A percentile compares a stretch with the other conserved stretches of the same genome.
Conservation (phyloP, 2,113 vertebrate genomes). For the cattle (Bos taurus) region DNA sequence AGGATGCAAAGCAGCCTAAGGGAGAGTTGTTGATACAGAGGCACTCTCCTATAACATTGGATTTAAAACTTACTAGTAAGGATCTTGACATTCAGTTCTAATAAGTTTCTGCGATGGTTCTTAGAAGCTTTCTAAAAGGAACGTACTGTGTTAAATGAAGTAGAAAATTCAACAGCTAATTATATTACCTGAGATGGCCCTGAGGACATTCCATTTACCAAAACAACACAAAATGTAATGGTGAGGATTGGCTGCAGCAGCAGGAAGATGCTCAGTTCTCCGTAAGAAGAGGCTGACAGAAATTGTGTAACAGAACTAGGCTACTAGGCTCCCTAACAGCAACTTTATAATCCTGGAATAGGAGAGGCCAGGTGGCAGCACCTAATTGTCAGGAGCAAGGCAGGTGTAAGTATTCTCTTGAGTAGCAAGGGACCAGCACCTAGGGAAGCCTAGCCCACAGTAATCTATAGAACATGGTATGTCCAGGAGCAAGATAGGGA, state of each 20-base stretch:
- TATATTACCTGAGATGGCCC: neutral
- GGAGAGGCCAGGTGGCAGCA: neutral
- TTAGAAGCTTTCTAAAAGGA: neutral
- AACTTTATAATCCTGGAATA: neutral
- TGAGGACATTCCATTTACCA: neutral
- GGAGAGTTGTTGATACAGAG: neutral
- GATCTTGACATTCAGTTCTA: neutral
- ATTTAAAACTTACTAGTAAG: neutral
- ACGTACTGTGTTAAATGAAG: neutral
- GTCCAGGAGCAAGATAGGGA: neutral
- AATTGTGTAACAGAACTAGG: neutral
- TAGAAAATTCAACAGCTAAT: neutral
- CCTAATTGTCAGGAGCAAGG: neutral
- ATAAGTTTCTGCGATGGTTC: neutral
- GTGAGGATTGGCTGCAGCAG: neutral
- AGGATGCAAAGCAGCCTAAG: neutral
- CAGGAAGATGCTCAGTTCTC: neutral
- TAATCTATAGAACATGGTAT: neutral
- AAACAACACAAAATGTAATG: neutral
- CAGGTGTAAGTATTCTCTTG: neutral
- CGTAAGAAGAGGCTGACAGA: neutral
- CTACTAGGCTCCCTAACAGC: neutral
- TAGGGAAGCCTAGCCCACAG: neutral
- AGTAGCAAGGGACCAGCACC: neutral
- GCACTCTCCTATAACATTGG: neutral